phyloP scores from a whole-genome alignment of 1,140 invertebrate genomes.

The Goniozus legneri region DNA sequence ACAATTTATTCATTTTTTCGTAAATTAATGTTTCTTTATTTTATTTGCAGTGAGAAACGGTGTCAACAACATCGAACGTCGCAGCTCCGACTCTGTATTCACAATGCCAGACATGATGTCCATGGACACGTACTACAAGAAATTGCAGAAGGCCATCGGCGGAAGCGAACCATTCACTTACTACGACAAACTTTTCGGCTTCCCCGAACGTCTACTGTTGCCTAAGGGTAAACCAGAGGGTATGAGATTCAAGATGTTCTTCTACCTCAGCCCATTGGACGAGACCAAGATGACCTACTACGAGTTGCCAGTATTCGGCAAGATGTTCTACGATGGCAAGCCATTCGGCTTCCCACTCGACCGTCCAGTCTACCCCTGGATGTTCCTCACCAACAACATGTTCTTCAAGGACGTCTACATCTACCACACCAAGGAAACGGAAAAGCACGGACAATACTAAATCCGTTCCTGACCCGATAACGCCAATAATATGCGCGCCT shows the following conservation, averaged over 20 bases:
- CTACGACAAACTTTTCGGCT: slow-evolving; percentile 40
- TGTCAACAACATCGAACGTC: slow-evolving; percentile 46
- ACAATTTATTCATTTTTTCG: background rate
- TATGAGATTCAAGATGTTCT: slow-evolving; percentile 49
- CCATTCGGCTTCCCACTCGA: slow-evolving; percentile 70
- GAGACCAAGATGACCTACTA: slow-evolving; percentile 27
- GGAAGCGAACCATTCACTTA: slow-evolving; percentile 44
- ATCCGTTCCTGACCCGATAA: background rate
- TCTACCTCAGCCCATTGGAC: slow-evolving; percentile 44
- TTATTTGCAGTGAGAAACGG: slow-evolving; percentile 46
- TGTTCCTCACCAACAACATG: slow-evolving; percentile 46
- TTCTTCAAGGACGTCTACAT: slow-evolving; percentile 46
- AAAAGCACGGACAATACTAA: slow-evolving; percentile 13
- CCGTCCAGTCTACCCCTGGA: slow-evolving; percentile 44
- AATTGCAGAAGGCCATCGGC: slow-evolving; percentile 39
- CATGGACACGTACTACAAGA: slow-evolving; percentile 56
- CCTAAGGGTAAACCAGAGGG: slow-evolving; percentile 50
- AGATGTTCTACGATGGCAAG: slow-evolving; percentile 51
- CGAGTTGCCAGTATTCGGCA: slow-evolving; percentile 37
- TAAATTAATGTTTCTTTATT: slow-evolving; percentile 8
- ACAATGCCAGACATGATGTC: slow-evolving; percentile 52
- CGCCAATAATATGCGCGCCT: background rate
- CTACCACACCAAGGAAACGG: slow-evolving; percentile 26
- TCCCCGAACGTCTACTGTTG: slow-evolving; percentile 46
- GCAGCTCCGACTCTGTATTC: slow-evolving; percentile 45